Evolutionary conservation across 2,888 invertebrate genomes (phyloP).

Genomic region (Heteromyza rotundicornis): DNA sequence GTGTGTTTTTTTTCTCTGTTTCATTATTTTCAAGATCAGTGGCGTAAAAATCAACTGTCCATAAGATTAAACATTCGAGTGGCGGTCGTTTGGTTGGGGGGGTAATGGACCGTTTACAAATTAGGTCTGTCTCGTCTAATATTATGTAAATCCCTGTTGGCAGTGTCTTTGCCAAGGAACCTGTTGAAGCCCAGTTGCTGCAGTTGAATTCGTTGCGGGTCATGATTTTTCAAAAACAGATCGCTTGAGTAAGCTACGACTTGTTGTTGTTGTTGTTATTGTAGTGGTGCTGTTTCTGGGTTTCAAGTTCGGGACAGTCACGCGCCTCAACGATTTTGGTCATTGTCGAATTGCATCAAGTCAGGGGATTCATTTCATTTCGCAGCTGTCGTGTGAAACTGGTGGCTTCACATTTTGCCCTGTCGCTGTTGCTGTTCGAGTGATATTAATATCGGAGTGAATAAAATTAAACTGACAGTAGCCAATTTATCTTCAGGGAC

Average conservation of each 20-base stretch:
- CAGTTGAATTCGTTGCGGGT: constrained; percentile 9
- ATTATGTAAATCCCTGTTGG: not conserved
- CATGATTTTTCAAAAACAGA: not conserved
- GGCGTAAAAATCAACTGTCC: constrained; percentile 2
- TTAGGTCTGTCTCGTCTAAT: not conserved
- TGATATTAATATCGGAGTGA: not conserved
- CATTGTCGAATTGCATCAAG: constrained; percentile 19
- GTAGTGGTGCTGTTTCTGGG: not conserved
- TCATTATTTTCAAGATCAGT: not conserved
- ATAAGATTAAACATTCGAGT: not conserved
- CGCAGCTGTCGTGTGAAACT: constrained; percentile 10
- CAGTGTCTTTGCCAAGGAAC: not conserved
- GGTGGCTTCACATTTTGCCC: constrained; percentile 1
- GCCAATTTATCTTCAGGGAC: no score
- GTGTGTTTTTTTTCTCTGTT: no score
- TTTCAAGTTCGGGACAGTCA: constrained; percentile 32
- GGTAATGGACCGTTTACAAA: not conserved
- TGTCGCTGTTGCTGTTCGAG: no score
- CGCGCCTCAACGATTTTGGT: constrained; percentile 23
- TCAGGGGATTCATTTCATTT: not conserved
- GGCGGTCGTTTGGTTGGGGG: not conserved
- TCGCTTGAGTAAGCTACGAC: constrained; percentile 7
- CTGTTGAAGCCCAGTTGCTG: not conserved
- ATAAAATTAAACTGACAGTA: not conserved
- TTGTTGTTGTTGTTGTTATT: constrained; percentile 16